Evolutionary conservation across 2,888 invertebrate genomes (phyloP).

Genomic region (Stenotaenia linearis): DNA sequence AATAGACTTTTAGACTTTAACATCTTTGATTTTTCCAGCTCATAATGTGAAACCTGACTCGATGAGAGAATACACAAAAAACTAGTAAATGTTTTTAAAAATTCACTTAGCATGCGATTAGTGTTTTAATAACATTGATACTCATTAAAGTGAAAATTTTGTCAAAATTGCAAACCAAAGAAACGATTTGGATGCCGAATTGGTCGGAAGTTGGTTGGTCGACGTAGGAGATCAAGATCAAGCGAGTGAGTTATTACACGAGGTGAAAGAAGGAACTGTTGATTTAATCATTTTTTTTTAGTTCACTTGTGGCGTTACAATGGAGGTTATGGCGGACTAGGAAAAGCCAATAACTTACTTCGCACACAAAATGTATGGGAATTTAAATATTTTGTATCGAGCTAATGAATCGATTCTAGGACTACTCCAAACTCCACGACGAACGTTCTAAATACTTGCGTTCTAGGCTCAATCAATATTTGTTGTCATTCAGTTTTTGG

Average conservation of each 20-base stretch:
- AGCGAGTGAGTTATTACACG: conserved; percentile 50
- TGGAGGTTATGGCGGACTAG: conserved; percentile 84
- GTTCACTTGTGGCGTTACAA: conserved; percentile 93
- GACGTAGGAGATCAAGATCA: conserved; percentile 97
- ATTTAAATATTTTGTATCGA: not conserved
- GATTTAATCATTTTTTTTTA: conserved; percentile 42
- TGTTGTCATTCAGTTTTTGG: conserved; percentile 97
- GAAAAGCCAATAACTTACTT: conserved; percentile 65
- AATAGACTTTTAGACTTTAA: not conserved
- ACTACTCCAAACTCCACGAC: conserved; percentile 55
- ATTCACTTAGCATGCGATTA: not conserved
- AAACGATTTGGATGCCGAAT: conserved; percentile 65
- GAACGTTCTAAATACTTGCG: conserved; percentile 73
- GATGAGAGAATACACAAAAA: conserved; percentile 75
- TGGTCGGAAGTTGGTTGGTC: conserved; percentile 94
- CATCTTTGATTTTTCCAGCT: conserved; percentile 52
- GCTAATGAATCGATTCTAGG: conserved; percentile 19
- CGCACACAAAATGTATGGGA: conserved; percentile 62
- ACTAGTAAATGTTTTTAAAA: conserved; percentile 67
- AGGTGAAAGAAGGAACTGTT: not conserved
- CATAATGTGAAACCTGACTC: conserved; percentile 89
- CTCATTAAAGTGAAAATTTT: conserved; percentile 42
- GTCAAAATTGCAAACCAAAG: conserved; percentile 40
- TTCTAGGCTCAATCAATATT: conserved; percentile 83
- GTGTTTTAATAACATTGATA: conserved; percentile 27